Conservation (phyloP, 2,797 vertebrate species). For the Ptychobarbus kaznakovi region DNA sequence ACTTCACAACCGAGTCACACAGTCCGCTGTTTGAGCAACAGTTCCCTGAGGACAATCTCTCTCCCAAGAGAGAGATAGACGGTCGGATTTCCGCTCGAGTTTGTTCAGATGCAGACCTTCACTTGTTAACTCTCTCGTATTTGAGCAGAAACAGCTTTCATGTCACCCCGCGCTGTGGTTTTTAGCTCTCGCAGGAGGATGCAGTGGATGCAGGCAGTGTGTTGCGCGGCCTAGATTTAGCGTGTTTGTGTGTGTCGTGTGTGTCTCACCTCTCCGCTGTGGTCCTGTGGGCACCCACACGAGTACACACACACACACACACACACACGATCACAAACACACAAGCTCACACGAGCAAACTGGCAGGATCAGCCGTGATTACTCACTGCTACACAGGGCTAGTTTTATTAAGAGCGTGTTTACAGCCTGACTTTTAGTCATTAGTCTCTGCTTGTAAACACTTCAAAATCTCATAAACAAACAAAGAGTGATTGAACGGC, state of each 20-base stretch:
- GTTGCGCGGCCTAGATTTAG: slow-evolving; percentile 52
- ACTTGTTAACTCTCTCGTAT: slow-evolving; percentile 13
- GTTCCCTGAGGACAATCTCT: slow-evolving; percentile 20
- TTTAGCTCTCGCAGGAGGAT: slow-evolving; percentile 36
- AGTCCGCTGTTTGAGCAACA: slow-evolving; percentile 36
- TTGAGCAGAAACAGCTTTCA: slow-evolving; percentile 17
- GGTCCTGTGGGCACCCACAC: no score
- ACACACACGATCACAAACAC: slow-evolving; percentile 43
- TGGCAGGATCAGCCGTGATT: slow-evolving; percentile 64
- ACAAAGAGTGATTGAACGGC: slow-evolving; percentile 39
- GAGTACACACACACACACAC: slow-evolving; percentile 55
- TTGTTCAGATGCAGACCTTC: slow-evolving; percentile 31
- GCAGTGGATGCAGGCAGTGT: slow-evolving; percentile 28
- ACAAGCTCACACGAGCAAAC: slow-evolving; percentile 52
- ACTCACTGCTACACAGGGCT: slow-evolving; percentile 73
- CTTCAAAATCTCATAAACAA: slow-evolving; percentile 46
- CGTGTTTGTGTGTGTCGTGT: slow-evolving; percentile 56
- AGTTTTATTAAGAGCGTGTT: slow-evolving; percentile 71
- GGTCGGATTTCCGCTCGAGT: slow-evolving; percentile 24
- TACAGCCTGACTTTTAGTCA: slow-evolving; percentile 71
- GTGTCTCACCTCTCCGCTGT: no score
- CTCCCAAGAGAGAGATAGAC: slow-evolving; percentile 32
- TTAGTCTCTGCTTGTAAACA: slow-evolving; percentile 65
- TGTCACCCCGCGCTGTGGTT: slow-evolving; percentile 30
- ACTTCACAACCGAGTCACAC: slow-evolving; percentile 21